Percentiles rank a stretch among this genome's conserved stretches.
phyloP scores from a whole-genome alignment of 2,888 invertebrate genomes.

The Portevinia maculata region DNA sequence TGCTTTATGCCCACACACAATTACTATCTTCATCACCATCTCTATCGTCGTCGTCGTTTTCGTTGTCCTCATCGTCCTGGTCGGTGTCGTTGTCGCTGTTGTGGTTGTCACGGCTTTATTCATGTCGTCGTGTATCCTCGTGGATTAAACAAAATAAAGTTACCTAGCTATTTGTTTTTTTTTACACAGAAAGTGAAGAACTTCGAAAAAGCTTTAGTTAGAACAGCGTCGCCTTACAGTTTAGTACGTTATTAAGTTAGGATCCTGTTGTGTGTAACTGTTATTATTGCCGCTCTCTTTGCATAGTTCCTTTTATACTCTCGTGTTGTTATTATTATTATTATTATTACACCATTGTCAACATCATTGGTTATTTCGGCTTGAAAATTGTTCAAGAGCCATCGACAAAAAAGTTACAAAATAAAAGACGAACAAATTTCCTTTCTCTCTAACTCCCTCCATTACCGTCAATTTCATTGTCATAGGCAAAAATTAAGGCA shows the following conservation, averaged over 20 bases:
- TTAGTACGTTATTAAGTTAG: slow-evolving; percentile 82
- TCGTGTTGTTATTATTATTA: slow-evolving; percentile 56
- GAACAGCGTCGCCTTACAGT: slow-evolving; percentile 84
- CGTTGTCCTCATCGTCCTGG: slow-evolving; percentile 63
- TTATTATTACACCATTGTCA: slow-evolving; percentile 31
- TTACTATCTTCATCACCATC: slow-evolving; percentile 65
- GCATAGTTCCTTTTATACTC: slow-evolving; percentile 76
- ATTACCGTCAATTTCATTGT: neutral
- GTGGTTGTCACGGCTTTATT: slow-evolving; percentile 73
- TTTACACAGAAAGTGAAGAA: slow-evolving; percentile 69
- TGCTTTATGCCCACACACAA: slow-evolving; percentile 73
- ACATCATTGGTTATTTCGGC: slow-evolving; percentile 11
- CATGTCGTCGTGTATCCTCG: slow-evolving; percentile 74
- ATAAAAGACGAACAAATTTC: neutral
- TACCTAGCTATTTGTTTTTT: slow-evolving; percentile 24
- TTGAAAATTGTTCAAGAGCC: slow-evolving; percentile 25
- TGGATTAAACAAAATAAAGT: slow-evolving; percentile 50
- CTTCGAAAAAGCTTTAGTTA: slow-evolving; percentile 80
- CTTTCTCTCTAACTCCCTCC: neutral
- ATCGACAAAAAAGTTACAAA: neutral
- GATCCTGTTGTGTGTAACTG: slow-evolving; percentile 77
- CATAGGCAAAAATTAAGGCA: neutral
- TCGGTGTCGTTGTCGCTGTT: slow-evolving; percentile 68
- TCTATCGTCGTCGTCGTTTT: slow-evolving; percentile 59
- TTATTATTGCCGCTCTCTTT: slow-evolving; percentile 74